Evolutionary conservation across 2,113 vertebrate genomes (phyloP), one percentile per base, ranked within the genome.

Genomic region (Nerophis ophidion): DNA sequence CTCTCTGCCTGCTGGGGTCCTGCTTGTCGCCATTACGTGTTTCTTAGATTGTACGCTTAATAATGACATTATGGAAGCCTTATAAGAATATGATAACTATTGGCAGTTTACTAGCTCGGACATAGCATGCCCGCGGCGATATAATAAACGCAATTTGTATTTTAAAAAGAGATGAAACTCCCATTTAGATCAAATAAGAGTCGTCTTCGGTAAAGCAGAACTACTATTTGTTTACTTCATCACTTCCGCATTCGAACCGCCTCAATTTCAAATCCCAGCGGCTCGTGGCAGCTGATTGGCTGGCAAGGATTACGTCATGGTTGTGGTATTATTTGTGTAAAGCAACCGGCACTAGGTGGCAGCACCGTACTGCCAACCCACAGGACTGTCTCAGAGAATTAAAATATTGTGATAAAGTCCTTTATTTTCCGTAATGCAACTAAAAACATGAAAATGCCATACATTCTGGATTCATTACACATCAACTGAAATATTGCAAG

Each of bases 211-310:
- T 15, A 19, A 42, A n/a, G 53, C 48, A 48, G 42, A 5, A 56
- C 15, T 9, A 45, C 8, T 3, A 72, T 61, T 81, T 65, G 8
- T 59, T 66, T 13, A 19, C 5, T 0, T 46, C 9, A 0, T 70
- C 42, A 35, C 66, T 84, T 77, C 78, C 83, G 82, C 75, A 26
- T 76, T 86, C 65, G 61, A 44, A 76, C 88, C 89, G 87, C 89
- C 66, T 84, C 66, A 82, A 88, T 84, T 91, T 91, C 86, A 90
- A 91, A 90, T 60, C 34, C 48, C 6, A 17, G 0, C 6, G n/a
- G 10, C 7, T 16, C 2, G 2, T 40, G 45, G 8, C 9, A 33
- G 65, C 48, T 79, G 71, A 90, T 88, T 90, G 88, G 87, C 14
- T 54, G 15, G 11, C 16, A 10, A 7, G 14, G 1, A 0, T 73